Conservation (phyloP, 1,140 invertebrate genomes). For the Panulirus ornatus region DNA sequence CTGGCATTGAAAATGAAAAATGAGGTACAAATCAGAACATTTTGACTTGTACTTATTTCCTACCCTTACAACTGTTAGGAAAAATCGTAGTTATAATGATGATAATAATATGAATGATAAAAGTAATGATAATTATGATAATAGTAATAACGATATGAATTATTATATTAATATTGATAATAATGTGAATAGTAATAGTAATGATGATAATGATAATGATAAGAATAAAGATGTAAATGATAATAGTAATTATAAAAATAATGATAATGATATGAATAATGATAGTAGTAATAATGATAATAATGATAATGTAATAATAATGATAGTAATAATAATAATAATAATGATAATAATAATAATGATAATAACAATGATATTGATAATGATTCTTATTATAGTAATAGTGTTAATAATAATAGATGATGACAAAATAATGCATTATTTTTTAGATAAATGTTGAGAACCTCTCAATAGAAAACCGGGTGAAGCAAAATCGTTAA, state of each 20-base stretch:
- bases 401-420: no score
- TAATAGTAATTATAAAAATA: neutral
- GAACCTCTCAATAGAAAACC: no score
- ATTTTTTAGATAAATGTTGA: constrained; percentile 1
- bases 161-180: constrained; percentile 3
- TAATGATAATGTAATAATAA: neutral
- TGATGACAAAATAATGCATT: no score
- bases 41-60: no score
- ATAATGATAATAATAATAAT: constrained; percentile 16
- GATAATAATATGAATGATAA: constrained; percentile 18
- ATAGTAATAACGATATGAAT: constrained; percentile 23
- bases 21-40: no score
- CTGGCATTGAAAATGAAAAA: no score
- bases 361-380: constrained; percentile 2
- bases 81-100: neutral
- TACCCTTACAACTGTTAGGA: neutral
- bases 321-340: constrained; percentile 15
- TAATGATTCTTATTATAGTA: neutral
- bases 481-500: constrained; percentile 11
- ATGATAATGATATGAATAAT: neutral
- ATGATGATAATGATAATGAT: neutral
- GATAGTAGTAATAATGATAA: neutral
- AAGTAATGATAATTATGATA: neutral
- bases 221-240: neutral
- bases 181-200: neutral